Percentiles rank a stretch among this genome's conserved stretches.
Evolutionary conservation across 2,113 vertebrate species (phyloP).

Genomic region (Stigmatopora nigra): DNA sequence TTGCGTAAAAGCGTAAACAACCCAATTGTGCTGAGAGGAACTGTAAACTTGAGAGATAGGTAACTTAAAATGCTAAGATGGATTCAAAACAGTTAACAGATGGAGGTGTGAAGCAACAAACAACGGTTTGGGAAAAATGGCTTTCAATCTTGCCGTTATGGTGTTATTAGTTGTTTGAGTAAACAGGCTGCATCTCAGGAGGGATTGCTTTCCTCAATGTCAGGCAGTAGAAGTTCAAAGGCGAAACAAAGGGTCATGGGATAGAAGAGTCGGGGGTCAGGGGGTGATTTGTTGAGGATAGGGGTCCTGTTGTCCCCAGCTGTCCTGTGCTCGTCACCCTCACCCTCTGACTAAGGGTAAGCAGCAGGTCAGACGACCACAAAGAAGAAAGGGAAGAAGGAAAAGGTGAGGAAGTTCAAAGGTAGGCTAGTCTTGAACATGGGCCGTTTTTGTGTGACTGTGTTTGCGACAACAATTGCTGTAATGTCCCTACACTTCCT

Average conservation of each 20-base stretch:
- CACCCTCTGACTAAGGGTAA: slow-evolving; percentile 34
- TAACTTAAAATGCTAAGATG: slow-evolving; percentile 21
- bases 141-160: slow-evolving; percentile 17
- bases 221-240: slow-evolving; percentile 55
- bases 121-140: slow-evolving; percentile 21
- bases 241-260: slow-evolving; percentile 48
- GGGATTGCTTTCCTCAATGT: slow-evolving; percentile 10
- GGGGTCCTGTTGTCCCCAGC: slow-evolving; percentile 65
- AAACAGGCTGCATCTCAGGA: slow-evolving; percentile 37
- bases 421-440: slow-evolving; percentile 35
- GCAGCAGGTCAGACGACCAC: slow-evolving; percentile 45
- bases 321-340: slow-evolving; percentile 46
- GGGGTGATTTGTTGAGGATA: slow-evolving; percentile 34
- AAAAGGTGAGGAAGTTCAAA: slow-evolving; percentile 41
- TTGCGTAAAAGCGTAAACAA: slow-evolving; percentile 44
- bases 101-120: slow-evolving; percentile 25
- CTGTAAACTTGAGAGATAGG: slow-evolving; percentile 10
- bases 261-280: slow-evolving; percentile 40
- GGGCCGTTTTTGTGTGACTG: slow-evolving; percentile 19
- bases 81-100: slow-evolving; percentile 29
- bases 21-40: slow-evolving; percentile 8
- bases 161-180: slow-evolving; percentile 30
- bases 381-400: slow-evolving; percentile 52
- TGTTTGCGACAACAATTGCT: slow-evolving; percentile 33
- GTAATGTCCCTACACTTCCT: slow-evolving; percentile 34